Conservation (phyloP, 2,888 invertebrate species). For the Lapara coniferarum region DNA sequence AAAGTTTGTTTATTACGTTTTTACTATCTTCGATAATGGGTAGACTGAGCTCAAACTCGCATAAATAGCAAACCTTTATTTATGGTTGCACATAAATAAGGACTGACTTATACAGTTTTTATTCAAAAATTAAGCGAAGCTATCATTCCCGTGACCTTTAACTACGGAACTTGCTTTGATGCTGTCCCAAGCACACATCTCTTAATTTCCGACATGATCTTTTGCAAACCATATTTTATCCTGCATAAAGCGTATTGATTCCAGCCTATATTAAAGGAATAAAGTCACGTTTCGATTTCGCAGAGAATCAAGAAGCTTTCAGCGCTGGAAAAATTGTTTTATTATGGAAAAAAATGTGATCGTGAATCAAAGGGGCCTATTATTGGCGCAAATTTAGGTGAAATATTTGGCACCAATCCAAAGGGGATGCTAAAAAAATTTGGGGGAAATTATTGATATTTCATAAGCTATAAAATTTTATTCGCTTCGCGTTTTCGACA, state of each 20-base stretch:
- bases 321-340: conserved; percentile 37
- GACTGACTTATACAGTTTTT: neutral
- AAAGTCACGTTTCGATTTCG: conserved; percentile 27
- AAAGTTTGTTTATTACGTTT: conserved; percentile 28
- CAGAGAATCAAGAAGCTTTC: conserved; percentile 37
- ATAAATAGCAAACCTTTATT: conserved; percentile 14
- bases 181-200: neutral
- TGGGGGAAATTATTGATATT: conserved; percentile 24
- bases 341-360: conserved; percentile 42
- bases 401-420: conserved; percentile 50
- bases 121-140: neutral
- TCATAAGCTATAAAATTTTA: neutral
- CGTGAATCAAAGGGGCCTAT: conserved; percentile 47
- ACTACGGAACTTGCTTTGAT: neutral
- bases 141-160: neutral
- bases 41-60: conserved; percentile 12
- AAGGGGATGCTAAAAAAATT: conserved; percentile 47
- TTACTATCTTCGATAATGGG: conserved; percentile 26
- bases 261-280: conserved; percentile 14
- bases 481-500: neutral
- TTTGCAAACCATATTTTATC: conserved; percentile 10
- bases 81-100: neutral
- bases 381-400: conserved; percentile 48
- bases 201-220: conserved; percentile 3
- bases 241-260: conserved; percentile 10